phyloP scores from a whole-genome alignment of 2,888 invertebrate genomes.

The Brenthis ino region DNA sequence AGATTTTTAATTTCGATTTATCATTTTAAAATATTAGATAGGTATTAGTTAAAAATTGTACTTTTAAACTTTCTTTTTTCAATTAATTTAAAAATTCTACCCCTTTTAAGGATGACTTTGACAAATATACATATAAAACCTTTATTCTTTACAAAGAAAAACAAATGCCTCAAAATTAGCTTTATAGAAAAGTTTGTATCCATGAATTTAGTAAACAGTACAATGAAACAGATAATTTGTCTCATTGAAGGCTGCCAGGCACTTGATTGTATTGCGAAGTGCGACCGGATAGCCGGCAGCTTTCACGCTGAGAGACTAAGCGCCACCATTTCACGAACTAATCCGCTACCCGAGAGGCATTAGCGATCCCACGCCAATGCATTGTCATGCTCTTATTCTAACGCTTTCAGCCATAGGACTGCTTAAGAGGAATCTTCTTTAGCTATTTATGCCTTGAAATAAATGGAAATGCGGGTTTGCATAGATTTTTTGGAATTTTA shows the following conservation, averaged over 20 bases:
- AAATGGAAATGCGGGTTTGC: conserved; percentile 18
- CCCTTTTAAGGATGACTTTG: too few species aligned
- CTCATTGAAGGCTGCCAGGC: conserved; percentile 45
- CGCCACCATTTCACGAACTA: conserved; percentile 71
- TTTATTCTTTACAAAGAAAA: not conserved
- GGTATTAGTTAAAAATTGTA: too few species aligned
- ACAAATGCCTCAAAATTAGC: not conserved
- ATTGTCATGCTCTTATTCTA: conserved; percentile 59
- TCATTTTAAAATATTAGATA: too few species aligned
- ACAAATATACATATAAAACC: too few species aligned
- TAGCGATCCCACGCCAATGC: conserved; percentile 57
- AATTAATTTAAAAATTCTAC: too few species aligned
- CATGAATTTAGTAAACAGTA: conserved; percentile 14
- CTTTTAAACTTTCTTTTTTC: too few species aligned
- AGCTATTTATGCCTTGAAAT: conserved; percentile 23
- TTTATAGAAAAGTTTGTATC: not conserved
- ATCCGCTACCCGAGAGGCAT: conserved; percentile 69
- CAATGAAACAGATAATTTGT: conserved; percentile 26
- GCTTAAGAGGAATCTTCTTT: conserved; percentile 35
- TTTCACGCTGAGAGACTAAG: conserved; percentile 68
- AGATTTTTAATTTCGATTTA: too few species aligned
- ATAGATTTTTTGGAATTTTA: conserved; percentile 14
- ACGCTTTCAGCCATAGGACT: conserved; percentile 44
- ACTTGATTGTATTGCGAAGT: conserved; percentile 59
- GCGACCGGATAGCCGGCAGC: conserved; percentile 68